A percentile compares a stretch with the other conserved stretches of the same genome.
These are phyloP conservation scores for Scopus umbretta DNA, from an alignment of 2,113 vertebrate species.

Conservation along the genomic window DNA sequence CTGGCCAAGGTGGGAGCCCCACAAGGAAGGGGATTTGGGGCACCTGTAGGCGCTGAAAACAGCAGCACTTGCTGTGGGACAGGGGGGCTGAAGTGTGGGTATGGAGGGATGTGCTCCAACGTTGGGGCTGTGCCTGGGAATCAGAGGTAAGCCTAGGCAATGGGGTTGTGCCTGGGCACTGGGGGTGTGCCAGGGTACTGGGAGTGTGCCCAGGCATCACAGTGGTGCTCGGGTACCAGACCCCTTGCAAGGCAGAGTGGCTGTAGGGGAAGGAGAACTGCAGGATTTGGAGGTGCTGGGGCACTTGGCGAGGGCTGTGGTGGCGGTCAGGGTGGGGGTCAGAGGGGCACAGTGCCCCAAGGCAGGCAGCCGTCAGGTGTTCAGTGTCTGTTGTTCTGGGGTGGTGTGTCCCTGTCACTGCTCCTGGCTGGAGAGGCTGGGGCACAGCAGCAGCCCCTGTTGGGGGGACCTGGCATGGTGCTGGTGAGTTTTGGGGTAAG, in stretches of 20 bases:
- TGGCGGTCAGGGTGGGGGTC: neutral
- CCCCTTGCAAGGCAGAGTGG: neutral
- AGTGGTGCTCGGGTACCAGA: neutral
- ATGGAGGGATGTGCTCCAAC: neutral
- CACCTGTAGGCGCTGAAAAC: no score
- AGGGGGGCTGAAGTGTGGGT: neutral
- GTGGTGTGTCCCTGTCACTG: fast-evolving
- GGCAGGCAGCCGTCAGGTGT: neutral
- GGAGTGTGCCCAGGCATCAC: no score
- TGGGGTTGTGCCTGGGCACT: neutral
- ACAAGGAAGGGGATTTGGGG: neutral
- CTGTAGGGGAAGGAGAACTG: neutral
- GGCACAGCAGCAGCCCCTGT: neutral
- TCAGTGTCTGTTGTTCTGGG: neutral
- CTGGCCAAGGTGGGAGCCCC: neutral
- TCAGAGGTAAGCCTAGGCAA: neutral
- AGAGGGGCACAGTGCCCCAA: neutral
- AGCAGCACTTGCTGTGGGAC: neutral
- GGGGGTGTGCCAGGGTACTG: fast-evolving
- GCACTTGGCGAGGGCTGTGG: fast-evolving
- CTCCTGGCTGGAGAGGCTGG: neutral
- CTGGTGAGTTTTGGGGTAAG: neutral
- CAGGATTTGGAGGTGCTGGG: neutral
- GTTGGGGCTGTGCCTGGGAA: neutral
- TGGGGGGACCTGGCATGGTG: neutral